Evolutionary conservation across 2,888 invertebrate species (phyloP).

Genomic region (Eumerus sabulonum): DNA sequence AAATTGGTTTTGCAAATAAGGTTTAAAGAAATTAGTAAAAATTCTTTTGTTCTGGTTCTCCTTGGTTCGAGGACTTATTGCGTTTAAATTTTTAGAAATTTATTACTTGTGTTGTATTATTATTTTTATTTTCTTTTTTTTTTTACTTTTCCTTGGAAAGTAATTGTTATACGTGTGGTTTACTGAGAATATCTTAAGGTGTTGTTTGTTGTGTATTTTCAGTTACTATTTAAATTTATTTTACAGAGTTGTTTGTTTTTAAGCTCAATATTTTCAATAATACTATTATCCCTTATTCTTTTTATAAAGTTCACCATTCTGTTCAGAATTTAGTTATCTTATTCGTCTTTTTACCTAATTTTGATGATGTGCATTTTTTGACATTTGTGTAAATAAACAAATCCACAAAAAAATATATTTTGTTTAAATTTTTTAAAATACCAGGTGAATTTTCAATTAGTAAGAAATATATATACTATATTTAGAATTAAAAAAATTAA

Average conservation of each 20-base stretch:
- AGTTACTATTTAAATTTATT: no score
- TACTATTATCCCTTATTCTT: no score
- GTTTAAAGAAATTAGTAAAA: constrained; percentile 14
- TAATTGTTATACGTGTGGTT: no score
- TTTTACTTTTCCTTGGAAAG: no score
- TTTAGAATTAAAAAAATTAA: no score
- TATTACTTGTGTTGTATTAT: constrained; percentile 44
- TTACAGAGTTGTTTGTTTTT: background rate
- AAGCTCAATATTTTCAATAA: constrained; percentile 1
- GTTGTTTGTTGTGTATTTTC: no score
- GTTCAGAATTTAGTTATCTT: no score
- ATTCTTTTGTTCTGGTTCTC: constrained; percentile 38
- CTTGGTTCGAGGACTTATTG: constrained; percentile 42
- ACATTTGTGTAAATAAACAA: background rate
- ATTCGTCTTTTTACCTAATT: background rate
- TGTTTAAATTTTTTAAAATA: constrained; percentile 69
- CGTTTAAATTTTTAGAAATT: constrained; percentile 44
- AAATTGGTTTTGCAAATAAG: constrained; percentile 52
- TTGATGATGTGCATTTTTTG: constrained; percentile 17
- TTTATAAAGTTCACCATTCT: no score
- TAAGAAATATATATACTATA: no score
- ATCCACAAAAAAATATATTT: constrained; percentile 3
- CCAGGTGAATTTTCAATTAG: constrained; percentile 56
- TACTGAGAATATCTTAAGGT: no score
- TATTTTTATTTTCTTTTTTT: constrained; percentile 13